Conservation (phyloP, 2,113 vertebrate genomes). For the Spea bombifrons region DNA sequence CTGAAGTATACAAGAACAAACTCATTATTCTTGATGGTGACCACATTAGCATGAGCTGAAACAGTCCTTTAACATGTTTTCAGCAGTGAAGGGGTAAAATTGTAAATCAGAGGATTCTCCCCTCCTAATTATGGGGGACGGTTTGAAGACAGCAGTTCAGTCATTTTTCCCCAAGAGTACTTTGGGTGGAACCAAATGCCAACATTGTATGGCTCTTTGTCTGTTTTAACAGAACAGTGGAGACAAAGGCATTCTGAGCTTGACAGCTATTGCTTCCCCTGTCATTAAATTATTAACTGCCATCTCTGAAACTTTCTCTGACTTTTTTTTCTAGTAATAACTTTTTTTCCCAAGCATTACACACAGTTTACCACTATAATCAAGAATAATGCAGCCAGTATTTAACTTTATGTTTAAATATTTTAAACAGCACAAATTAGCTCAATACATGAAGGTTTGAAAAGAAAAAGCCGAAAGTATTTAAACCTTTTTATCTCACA, state of each 20-base stretch:
- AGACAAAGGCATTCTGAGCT: conserved; percentile 38
- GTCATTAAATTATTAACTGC: conserved; percentile 49
- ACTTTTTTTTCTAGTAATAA: conserved; percentile 36
- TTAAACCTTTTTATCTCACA: too few relatives aligned
- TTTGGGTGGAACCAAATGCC: conserved; percentile 49
- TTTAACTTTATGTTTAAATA: too few relatives aligned
- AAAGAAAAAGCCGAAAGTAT: too few relatives aligned
- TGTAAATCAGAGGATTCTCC: conserved; percentile 2
- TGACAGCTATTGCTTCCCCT: conserved; percentile 45
- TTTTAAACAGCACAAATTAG: too few relatives aligned
- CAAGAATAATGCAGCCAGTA: conserved; percentile 9
- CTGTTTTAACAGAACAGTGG: conserved; percentile 40
- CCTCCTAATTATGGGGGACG: conserved; percentile 39
- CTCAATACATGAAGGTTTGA: too few relatives aligned
- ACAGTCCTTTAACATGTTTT: not conserved
- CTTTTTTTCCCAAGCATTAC: conserved; percentile 31
- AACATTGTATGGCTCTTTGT: conserved; percentile 42
- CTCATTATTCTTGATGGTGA: not conserved
- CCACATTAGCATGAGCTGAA: not conserved
- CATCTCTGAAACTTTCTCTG: conserved; percentile 37
- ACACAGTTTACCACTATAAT: conserved; percentile 40
- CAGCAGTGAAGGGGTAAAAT: conserved; percentile 53
- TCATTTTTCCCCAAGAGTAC: conserved; percentile 37
- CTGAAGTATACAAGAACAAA: too few relatives aligned
- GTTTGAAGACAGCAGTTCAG: conserved; percentile 41